These are phyloP conservation scores for Mactra quadrangularis DNA, from an alignment of 1,140 invertebrate genomes.

Conservation along the genomic window DNA sequence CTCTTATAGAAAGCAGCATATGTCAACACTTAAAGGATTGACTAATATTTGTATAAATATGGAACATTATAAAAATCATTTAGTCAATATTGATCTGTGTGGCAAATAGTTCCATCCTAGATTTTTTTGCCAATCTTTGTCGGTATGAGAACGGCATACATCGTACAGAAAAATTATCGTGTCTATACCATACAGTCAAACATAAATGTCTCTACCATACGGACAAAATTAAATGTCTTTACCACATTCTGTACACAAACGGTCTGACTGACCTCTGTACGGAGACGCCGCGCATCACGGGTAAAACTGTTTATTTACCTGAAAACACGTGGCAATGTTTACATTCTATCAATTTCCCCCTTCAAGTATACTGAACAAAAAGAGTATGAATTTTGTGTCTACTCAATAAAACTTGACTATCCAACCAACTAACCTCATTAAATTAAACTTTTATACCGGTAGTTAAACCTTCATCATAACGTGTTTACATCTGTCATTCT, in stretches of 20 bases:
- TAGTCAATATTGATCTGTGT: slow-evolving; percentile 29
- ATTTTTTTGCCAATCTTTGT: not conserved
- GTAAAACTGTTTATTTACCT: too few species aligned
- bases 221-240: not conserved
- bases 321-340: too few species aligned
- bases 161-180: not conserved
- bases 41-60: slow-evolving; percentile 26
- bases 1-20: slow-evolving; percentile 2
- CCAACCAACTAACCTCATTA: too few species aligned
- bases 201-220: not conserved
- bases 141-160: not conserved
- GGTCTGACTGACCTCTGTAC: not conserved
- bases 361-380: not conserved
- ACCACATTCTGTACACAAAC: not conserved
- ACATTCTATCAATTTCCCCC: too few species aligned
- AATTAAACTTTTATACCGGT: too few species aligned
- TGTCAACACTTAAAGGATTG: slow-evolving; percentile 24
- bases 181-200: not conserved
- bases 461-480: too few species aligned
- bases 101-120: slow-evolving; percentile 1
- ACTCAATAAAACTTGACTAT: too few species aligned
- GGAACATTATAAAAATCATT: slow-evolving; percentile 25
- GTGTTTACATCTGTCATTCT: too few species aligned
- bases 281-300: too few species aligned
- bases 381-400: too few species aligned